Evolutionary conservation across 1,140 invertebrate genomes (phyloP).

Genomic region (Drosophila sp.): DNA sequence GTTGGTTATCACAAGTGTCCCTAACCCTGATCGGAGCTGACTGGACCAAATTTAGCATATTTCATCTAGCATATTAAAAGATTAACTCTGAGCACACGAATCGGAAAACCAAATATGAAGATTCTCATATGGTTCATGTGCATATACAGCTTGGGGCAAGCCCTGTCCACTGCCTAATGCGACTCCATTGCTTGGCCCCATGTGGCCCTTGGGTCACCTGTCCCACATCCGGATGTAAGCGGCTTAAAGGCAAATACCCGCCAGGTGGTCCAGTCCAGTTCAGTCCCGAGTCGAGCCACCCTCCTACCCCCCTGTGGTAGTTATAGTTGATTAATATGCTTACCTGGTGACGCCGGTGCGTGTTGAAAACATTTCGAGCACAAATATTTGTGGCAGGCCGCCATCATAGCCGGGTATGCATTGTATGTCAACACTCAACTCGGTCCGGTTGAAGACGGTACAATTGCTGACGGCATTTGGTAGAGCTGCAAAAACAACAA

Average conservation of each 20-base stretch:
- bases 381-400: slow-evolving; percentile 89
- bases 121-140: slow-evolving; percentile 47
- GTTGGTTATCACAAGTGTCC: too few relatives aligned
- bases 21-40: too few relatives aligned
- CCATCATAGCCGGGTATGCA: slow-evolving; percentile 92
- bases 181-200: too few relatives aligned
- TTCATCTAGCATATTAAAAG: neutral
- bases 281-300: too few relatives aligned
- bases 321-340: slow-evolving; percentile 77
- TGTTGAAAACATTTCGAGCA: slow-evolving; percentile 87
- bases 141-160: slow-evolving; percentile 24
- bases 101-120: slow-evolving; percentile 31
- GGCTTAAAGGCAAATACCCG: slow-evolving; percentile 52
- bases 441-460: slow-evolving; percentile 88
- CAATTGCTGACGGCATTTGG: slow-evolving; percentile 89
- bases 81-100: neutral
- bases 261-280: neutral
- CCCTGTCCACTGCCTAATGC: neutral
- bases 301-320: neutral
- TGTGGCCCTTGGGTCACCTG: neutral
- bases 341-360: slow-evolving; percentile 81
- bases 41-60: neutral
- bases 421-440: slow-evolving; percentile 89
- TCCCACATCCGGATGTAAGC: slow-evolving; percentile 46
- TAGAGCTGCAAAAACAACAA: slow-evolving; percentile 84